Percentiles rank a stretch among this genome's conserved stretches.
Evolutionary conservation across 2,888 invertebrate genomes (phyloP).

Genomic region (Orchestes rusci): DNA sequence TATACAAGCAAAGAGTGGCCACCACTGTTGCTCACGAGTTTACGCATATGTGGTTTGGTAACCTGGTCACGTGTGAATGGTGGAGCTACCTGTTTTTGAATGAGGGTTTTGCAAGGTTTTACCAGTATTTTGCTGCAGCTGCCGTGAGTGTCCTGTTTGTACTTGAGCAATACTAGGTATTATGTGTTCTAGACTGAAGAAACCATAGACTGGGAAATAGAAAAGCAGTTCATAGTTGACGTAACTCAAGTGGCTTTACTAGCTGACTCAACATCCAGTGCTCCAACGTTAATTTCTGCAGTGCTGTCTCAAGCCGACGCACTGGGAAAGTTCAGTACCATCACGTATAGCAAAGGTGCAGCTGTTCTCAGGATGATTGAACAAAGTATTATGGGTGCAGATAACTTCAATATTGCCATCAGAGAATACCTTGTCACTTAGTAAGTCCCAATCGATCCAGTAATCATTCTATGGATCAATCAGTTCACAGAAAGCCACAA

Average conservation of each 20-base stretch:
- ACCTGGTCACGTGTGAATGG: constrained; percentile 67
- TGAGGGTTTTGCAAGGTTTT: constrained; percentile 68
- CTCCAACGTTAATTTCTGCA: constrained; percentile 49
- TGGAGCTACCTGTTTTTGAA: constrained; percentile 71
- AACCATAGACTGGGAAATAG: constrained; percentile 24
- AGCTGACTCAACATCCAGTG: constrained; percentile 18
- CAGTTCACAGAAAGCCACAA: constrained; percentile 34
- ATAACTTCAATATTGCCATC: constrained; percentile 49
- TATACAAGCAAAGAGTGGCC: constrained; percentile 57
- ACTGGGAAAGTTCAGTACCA: constrained; percentile 28
- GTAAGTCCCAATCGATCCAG: no score
- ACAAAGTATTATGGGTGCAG: constrained; percentile 49
- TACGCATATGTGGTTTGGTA: constrained; percentile 79
- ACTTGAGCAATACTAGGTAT: constrained; percentile 44
- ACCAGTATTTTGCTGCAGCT: constrained; percentile 53
- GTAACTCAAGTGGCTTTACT: constrained; percentile 24
- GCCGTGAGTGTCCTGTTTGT: constrained; percentile 19
- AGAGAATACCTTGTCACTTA: constrained; percentile 48
- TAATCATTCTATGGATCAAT: no score
- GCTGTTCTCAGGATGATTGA: constrained; percentile 55
- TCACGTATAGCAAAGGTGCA: constrained; percentile 26
- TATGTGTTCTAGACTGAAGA: constrained; percentile 64
- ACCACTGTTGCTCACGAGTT: constrained; percentile 69
- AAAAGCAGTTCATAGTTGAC: constrained; percentile 28
- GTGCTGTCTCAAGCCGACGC: constrained; percentile 48